Conservation (phyloP, 1,140 invertebrate species). For the Pseudomyrmex gracilis region DNA sequence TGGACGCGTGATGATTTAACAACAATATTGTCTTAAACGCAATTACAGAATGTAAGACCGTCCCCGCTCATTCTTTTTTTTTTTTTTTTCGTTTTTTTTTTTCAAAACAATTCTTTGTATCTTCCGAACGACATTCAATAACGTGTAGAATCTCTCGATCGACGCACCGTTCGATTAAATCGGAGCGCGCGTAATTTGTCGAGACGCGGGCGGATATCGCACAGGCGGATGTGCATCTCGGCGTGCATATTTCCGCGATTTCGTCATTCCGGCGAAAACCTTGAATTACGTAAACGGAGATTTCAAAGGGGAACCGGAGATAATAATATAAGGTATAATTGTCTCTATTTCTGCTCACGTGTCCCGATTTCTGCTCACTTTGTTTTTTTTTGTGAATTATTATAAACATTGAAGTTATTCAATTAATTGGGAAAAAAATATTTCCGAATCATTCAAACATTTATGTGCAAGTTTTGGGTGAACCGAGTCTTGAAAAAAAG, state of each 20-base stretch:
- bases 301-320: constrained; percentile 65
- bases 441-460: too few species aligned
- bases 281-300: constrained; percentile 73
- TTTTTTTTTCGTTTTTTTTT: too few species aligned
- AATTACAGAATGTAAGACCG: not conserved
- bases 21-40: not conserved
- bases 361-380: too few species aligned
- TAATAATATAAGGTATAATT: too few species aligned
- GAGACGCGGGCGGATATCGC: constrained; percentile 20
- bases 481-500: too few species aligned
- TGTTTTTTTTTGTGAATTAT: too few species aligned
- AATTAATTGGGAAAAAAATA: too few species aligned
- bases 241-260: constrained; percentile 62
- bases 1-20: not conserved
- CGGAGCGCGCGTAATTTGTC: not conserved
- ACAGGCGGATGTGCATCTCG: constrained; percentile 55
- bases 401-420: too few species aligned
- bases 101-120: not conserved
- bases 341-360: too few species aligned
- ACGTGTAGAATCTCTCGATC: constrained; percentile 1
- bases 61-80: too few species aligned
- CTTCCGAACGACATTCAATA: not conserved
- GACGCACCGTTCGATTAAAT: constrained; percentile 14
- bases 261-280: constrained; percentile 69
- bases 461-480: too few species aligned